Percentiles rank a stretch among this genome's conserved stretches.
Conservation (phyloP, 2,888 invertebrate genomes). For the Lymantria dispar region DNA sequence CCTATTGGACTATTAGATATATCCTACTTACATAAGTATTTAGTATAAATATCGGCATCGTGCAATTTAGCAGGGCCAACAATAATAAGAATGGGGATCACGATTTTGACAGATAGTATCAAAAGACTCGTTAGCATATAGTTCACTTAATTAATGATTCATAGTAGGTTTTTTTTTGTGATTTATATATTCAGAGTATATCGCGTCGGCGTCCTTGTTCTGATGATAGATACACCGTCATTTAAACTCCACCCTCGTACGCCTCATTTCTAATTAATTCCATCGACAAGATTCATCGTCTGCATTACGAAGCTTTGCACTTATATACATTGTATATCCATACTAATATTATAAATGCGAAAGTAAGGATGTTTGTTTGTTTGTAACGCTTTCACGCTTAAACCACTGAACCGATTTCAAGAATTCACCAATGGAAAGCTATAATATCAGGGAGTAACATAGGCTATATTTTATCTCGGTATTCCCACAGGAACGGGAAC, state of each 20-base stretch:
- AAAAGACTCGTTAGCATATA: conserved; percentile 32
- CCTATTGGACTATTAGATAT: too few species aligned
- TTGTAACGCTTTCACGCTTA: too few species aligned
- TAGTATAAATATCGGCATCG: too few species aligned
- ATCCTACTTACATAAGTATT: too few species aligned
- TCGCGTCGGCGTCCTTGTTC: conserved; percentile 40
- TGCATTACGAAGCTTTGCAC: conserved; percentile 26
- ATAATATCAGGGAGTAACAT: too few species aligned
- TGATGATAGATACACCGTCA: conserved; percentile 41
- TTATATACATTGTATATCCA: background rate
- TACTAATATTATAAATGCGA: too few species aligned
- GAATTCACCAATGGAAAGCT: too few species aligned
- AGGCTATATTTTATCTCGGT: too few species aligned
- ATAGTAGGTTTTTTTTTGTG: conserved; percentile 19
- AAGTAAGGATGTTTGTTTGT: too few species aligned
- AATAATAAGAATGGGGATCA: conserved; percentile 29
- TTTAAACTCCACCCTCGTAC: conserved; percentile 42
- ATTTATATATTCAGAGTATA: conserved; percentile 54
- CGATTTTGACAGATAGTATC: conserved; percentile 36
- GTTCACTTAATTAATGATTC: conserved; percentile 40
- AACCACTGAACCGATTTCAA: too few species aligned
- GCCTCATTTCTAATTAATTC: conserved; percentile 52
- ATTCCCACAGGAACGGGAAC: too few species aligned
- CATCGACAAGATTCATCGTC: conserved; percentile 41
- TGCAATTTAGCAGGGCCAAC: conserved; percentile 1